These are phyloP conservation scores for Phrynocephalus forsythii DNA, from an alignment of 2,797 vertebrate genomes.

Conservation along the genomic window DNA sequence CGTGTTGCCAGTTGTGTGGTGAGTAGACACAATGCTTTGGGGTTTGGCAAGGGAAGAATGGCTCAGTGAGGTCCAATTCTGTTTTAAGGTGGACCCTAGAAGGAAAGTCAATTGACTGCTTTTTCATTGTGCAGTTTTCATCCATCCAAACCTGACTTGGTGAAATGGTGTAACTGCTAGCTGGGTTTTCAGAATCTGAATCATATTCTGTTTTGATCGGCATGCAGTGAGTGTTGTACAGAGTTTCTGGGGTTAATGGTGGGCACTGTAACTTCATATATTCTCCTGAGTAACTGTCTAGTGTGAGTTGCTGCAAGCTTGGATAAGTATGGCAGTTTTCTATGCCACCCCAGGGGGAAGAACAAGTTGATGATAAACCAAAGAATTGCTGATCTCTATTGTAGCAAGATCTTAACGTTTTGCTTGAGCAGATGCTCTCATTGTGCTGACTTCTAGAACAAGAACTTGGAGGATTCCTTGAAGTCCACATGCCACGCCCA, in stretches of 20 bases:
- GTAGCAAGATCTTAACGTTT: constrained; percentile 74
- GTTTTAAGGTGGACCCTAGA: constrained; percentile 85
- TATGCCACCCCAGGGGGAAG: constrained; percentile 74
- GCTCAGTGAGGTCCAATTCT: constrained; percentile 82
- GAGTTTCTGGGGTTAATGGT: constrained; percentile 68
- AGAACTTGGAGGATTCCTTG: constrained; percentile 73
- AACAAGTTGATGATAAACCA: constrained; percentile 79
- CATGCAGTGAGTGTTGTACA: constrained; percentile 80
- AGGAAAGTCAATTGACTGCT: constrained; percentile 74
- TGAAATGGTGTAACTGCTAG: constrained; percentile 62
- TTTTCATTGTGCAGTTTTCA: constrained; percentile 73
- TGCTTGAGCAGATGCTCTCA: constrained; percentile 69
- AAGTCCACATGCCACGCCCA: constrained; percentile 75
- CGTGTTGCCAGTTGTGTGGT: constrained; percentile 78
- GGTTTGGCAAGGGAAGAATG: constrained; percentile 84
- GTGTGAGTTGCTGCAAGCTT: constrained; percentile 74
- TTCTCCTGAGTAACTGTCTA: constrained; percentile 79
- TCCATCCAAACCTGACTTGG: constrained; percentile 81
- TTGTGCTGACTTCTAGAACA: constrained; percentile 71
- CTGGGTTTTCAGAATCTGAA: constrained; percentile 86
- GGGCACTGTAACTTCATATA: constrained; percentile 82
- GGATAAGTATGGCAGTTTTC: constrained; percentile 80
- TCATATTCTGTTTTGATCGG: constrained; percentile 92
- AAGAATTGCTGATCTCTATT: constrained; percentile 80
- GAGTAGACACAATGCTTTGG: constrained; percentile 80